Base-by-base conservation (phyloP, 2,797 vertebrate species). In the Meriones psammophilus region DNA sequence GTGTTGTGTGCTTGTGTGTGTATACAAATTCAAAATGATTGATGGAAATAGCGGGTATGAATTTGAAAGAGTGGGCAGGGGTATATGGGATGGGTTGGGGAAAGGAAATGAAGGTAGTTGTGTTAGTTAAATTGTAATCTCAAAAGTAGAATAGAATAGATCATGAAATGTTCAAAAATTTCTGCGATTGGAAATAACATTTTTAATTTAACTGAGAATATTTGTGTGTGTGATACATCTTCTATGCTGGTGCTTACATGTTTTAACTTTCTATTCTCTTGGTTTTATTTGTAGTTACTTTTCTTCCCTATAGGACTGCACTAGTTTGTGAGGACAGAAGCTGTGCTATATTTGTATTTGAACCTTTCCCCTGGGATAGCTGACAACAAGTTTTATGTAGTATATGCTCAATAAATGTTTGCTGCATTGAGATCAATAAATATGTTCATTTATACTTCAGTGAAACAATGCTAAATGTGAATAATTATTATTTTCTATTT, bases 341-440 rank as follows among this genome's bases (percentile, higher is more conserved):
- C n/a, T 78, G 12, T 92, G 3, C 0, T 42, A 39, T 68, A 66
- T 46, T 93, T 87, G 58, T 86, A 50, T 93, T 80, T 54, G 50
- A 94, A 90, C 8, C 6, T n/a, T 76, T 42, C 1, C 5, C 15
- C 2, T 2, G 60, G 30, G 4, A 15, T 87, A 54, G 50, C 50
- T 94, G 87, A 73, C 17, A 69, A 64, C 3, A 94, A 15, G 50
- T 95, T 94, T 95, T 90, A 73, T 88, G 6, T 64, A 90, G 56
- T 68, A 88, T 22, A 12, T 85, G 5, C 39, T 94, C 60, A 94
- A 79, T 76, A 68, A 84, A 73, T 80, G 85, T 81, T 81, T 81
- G 26, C 84, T 71, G 18, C 78, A 71, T 85, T 66, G 7, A 92
- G 89, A n/a, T 88, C 26, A 62, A 8, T 91, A n/a, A 95, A 58